Evolutionary conservation across 2,888 invertebrate species (phyloP), one percentile per base, ranked within the genome.

Genomic region (Volucella inanis): DNA sequence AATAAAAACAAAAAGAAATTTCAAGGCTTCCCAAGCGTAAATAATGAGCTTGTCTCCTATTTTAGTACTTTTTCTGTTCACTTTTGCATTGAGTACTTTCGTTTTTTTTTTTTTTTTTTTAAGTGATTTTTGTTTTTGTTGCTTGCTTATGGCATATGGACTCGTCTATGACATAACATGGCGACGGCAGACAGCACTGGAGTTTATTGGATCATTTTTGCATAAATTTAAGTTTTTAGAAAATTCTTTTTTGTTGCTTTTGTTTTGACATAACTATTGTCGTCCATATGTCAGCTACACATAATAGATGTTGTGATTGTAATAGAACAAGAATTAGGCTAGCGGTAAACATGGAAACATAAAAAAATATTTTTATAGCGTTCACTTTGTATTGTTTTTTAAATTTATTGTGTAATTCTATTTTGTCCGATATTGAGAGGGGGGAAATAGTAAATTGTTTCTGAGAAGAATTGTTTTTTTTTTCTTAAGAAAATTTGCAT

Each of bases 21-120:
- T 84, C 78, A 84, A 79, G 79, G 68, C 83, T 75, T 38, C 62
- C 47, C 68, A 79, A 79, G 74, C 79, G 79, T 84, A 68, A 79
- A 84, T 84, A 84, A 84, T 84, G 74, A 79, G 74, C 68, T 77
- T 65, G 77, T 54, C 52, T 71, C 65, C 47, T 52, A 77, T 77
- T 82, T 71, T 59, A 77, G 71, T 71, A 71, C 55, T 61, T 71
- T 64, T 55, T 68, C 64, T 72, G 49, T 45, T 52, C 70, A 52
- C 50, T 38, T 62, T 62, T 57, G 31, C 6, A 31, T 31, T 0
- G 31, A 31, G 6, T 6, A 6, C 6, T 55, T 12, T 54, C 61
- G 47, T 15, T n/a, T 81, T 12, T 39, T 43, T 41, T 71, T 72
- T 79, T 65, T 38, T 74, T 55, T 52, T 67, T 41, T 57, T 47